Conservation (phyloP, 1,140 invertebrate genomes). For the Bilobella aurantiaca region DNA sequence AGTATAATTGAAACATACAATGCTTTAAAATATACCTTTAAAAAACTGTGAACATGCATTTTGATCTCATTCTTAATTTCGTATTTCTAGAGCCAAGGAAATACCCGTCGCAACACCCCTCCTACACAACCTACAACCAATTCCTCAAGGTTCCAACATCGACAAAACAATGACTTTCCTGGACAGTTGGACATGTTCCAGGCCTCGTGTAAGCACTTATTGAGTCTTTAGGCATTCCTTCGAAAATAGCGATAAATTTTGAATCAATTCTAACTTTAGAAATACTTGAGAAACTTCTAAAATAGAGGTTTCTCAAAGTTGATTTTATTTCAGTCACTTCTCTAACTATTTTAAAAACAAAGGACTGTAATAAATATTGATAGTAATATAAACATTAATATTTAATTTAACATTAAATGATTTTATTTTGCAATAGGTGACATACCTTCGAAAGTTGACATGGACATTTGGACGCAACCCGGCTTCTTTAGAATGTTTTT, state of each 20-base stretch:
- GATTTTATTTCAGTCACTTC: no score
- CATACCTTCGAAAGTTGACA: slow-evolving; percentile 14
- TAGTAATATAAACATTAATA: background rate
- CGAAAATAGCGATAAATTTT: background rate
- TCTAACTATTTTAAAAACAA: no score
- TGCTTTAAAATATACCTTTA: no score
- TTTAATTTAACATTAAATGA: no score
- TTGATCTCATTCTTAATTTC: background rate
- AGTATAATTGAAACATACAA: no score
- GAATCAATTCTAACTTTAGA: slow-evolving; percentile 1
- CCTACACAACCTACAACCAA: background rate
- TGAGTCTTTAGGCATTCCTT: background rate
- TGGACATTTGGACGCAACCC: slow-evolving; percentile 23
- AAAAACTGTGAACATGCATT: no score
- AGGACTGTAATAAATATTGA: background rate
- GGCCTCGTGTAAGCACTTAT: slow-evolving; percentile 21
- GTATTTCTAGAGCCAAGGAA: background rate
- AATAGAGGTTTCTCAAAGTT: background rate
- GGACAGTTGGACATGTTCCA: slow-evolving; percentile 17
- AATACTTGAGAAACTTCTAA: background rate
- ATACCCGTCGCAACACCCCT: background rate
- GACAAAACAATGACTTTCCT: slow-evolving; percentile 6
- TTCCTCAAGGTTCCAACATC: background rate
- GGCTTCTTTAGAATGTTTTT: slow-evolving; percentile 25
- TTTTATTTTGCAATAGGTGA: no score